phyloP scores from a whole-genome alignment of 2,797 vertebrate genomes.

The Diplodus puntazzo region DNA sequence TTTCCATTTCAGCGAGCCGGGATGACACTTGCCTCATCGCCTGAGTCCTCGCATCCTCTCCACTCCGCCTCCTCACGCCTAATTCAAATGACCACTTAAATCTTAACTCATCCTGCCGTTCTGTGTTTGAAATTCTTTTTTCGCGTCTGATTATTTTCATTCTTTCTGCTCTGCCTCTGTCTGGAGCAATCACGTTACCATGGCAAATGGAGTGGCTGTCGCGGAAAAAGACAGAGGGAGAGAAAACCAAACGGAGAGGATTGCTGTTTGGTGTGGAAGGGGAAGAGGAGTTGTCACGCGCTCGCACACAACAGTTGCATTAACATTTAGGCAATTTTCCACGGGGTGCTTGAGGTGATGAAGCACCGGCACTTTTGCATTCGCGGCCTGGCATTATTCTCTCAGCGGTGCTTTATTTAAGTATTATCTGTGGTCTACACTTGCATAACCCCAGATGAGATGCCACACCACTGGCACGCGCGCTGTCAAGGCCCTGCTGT shows the following conservation, averaged over 20 bases:
- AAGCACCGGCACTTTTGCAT: conserved; percentile 47
- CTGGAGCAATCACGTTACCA: conserved; percentile 29
- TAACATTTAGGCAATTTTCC: conserved; percentile 66
- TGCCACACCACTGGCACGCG: conserved; percentile 17
- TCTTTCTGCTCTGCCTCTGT: conserved; percentile 35
- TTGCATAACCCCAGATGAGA: conserved; percentile 24
- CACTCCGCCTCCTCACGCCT: conserved; percentile 29
- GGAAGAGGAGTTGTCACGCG: conserved; percentile 22
- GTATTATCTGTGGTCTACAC: conserved; percentile 33
- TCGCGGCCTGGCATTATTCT: conserved; percentile 43
- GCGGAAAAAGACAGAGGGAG: neutral
- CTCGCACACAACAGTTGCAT: conserved; percentile 46
- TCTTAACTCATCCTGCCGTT: conserved; percentile 41
- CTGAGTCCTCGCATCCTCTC: conserved; percentile 23
- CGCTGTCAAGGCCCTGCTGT: conserved; percentile 13
- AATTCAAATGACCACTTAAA: conserved; percentile 61
- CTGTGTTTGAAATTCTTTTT: conserved; percentile 48
- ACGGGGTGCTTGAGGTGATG: conserved; percentile 40
- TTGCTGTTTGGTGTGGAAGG: conserved; percentile 5
- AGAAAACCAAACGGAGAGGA: conserved; percentile 12
- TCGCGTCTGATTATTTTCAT: neutral
- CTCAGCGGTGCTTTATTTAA: conserved; percentile 20
- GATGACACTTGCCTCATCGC: conserved; percentile 35
- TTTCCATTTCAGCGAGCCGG: neutral
- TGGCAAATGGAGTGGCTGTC: conserved; percentile 19